Percentiles rank a stretch among this genome's conserved stretches.
Evolutionary conservation across 2,888 invertebrate genomes (phyloP).

Genomic region (Melinaea marsaeus): DNA sequence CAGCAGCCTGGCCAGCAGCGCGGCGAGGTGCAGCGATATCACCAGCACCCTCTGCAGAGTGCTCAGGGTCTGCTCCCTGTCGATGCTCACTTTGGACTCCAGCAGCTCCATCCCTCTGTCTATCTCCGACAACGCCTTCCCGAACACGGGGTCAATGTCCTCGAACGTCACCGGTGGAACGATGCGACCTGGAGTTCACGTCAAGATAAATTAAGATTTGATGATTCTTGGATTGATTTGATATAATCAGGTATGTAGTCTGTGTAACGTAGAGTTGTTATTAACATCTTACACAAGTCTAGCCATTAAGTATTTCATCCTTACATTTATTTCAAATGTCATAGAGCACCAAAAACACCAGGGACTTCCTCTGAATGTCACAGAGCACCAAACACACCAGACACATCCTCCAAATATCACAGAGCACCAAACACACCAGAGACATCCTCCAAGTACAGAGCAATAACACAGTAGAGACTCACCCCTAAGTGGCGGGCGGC

Average conservation of each 20-base stretch:
- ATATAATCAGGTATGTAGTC: too few species aligned
- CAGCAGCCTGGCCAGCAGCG: slow-evolving; percentile 83
- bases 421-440: too few species aligned
- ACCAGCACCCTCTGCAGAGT: slow-evolving; percentile 91
- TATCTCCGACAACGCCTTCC: slow-evolving; percentile 88
- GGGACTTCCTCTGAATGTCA: too few species aligned
- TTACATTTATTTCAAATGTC: too few species aligned
- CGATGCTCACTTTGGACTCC: slow-evolving; percentile 78
- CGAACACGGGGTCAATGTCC: slow-evolving; percentile 90
- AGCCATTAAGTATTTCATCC: too few species aligned
- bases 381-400: too few species aligned
- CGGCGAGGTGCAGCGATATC: slow-evolving; percentile 90
- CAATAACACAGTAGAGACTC: slow-evolving; percentile 1
- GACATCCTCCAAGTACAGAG: neutral
- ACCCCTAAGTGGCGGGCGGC: slow-evolving; percentile 81
- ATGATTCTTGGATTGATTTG: neutral
- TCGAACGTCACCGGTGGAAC: slow-evolving; percentile 89
- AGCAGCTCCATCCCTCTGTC: slow-evolving; percentile 80
- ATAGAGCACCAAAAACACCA: too few species aligned
- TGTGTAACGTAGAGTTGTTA: too few species aligned
- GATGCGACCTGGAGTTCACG: slow-evolving; percentile 73
- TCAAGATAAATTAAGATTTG: neutral
- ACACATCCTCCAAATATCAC: too few species aligned
- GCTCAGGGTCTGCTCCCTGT: slow-evolving; percentile 82
- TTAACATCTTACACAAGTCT: too few species aligned